These are phyloP conservation scores for Allygus modestus DNA, from an alignment of 2,888 invertebrate genomes.

Conservation along the genomic window DNA sequence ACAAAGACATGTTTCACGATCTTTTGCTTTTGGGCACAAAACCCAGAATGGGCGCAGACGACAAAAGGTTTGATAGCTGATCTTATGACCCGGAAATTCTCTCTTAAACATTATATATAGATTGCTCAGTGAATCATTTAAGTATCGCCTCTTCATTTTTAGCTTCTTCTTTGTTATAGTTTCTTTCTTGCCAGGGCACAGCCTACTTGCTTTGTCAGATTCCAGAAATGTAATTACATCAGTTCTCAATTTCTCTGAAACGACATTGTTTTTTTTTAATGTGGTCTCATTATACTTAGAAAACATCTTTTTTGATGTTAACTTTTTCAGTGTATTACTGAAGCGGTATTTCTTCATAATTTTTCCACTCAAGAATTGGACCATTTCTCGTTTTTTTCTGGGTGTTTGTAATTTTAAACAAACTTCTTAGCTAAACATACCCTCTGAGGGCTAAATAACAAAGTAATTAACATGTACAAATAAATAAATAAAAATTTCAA, in stretches of 20 bases:
- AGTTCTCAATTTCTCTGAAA: conserved; percentile 15
- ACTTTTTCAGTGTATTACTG: too few relatives aligned
- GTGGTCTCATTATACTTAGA: conserved; percentile 36
- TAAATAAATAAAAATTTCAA: too few relatives aligned
- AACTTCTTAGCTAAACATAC: too few relatives aligned
- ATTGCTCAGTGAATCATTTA: conserved; percentile 47
- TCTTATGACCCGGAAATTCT: background rate
- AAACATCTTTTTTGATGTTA: conserved; percentile 2
- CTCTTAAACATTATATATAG: conserved; percentile 21
- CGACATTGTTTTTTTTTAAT: conserved; percentile 25
- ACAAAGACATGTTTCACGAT: conserved; percentile 54
- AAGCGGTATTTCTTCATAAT: conserved; percentile 32
- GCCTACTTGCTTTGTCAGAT: conserved; percentile 29
- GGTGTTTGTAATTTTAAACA: conserved; percentile 14
- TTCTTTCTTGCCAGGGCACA: conserved; percentile 49
- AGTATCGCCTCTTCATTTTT: conserved; percentile 49
- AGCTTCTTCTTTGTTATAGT: conserved; percentile 49
- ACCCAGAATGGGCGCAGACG: conserved; percentile 45
- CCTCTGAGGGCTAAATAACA: too few relatives aligned
- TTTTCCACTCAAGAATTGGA: conserved; percentile 32
- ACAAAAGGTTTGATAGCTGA: conserved; percentile 53
- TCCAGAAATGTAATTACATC: conserved; percentile 22
- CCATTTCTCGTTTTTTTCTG: conserved; percentile 16
- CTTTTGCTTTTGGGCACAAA: conserved; percentile 14
- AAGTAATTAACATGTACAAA: too few relatives aligned